phyloP scores from a whole-genome alignment of 2,113 vertebrate genomes.

The Sceloporus tristichus region DNA sequence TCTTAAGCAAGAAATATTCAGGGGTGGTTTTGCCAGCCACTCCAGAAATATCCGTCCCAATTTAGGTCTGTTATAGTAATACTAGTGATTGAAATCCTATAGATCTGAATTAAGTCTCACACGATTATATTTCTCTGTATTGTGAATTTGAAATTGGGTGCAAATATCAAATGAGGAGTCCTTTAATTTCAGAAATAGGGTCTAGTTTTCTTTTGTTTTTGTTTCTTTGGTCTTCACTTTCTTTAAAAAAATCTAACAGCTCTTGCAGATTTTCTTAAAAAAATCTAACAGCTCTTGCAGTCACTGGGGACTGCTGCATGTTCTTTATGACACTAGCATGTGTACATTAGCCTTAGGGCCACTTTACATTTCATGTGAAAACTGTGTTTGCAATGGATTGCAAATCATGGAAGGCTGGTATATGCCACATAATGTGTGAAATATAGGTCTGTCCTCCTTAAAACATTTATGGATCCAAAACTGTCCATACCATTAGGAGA shows the following conservation, averaged over 20 bases:
- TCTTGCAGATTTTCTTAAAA: background rate
- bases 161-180: background rate
- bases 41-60: background rate
- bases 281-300: background rate
- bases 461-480: too few relatives aligned
- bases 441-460: background rate
- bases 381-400: background rate
- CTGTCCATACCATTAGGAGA: too few relatives aligned
- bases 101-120: background rate
- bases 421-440: background rate
- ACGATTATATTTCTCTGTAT: background rate
- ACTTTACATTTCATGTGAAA: background rate
- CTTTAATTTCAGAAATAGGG: background rate
- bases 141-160: background rate
- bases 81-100: background rate
- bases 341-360: background rate
- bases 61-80: background rate
- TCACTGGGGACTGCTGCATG: background rate
- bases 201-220: background rate
- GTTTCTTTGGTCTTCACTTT: too few relatives aligned
- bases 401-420: background rate
- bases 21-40: too few relatives aligned
- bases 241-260: background rate
- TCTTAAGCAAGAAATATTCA: too few relatives aligned
- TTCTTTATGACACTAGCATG: background rate